Evolutionary conservation across 2,888 invertebrate species (phyloP).

Genomic region (Cheilosia urbana): DNA sequence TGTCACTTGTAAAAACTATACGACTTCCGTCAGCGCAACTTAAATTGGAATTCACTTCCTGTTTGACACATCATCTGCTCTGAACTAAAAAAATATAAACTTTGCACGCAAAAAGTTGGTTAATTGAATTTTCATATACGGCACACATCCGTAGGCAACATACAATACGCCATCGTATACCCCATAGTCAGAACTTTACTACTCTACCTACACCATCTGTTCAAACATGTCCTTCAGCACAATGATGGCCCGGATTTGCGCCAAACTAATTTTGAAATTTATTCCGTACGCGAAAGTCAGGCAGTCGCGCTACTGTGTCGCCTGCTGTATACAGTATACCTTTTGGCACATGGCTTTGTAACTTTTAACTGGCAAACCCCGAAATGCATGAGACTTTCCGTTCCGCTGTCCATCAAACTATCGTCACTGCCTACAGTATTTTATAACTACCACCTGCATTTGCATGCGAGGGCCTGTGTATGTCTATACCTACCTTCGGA

Average conservation of each 20-base stretch:
- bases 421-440: slow-evolving; percentile 12
- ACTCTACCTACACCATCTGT: slow-evolving; percentile 1
- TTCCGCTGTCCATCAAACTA: slow-evolving; percentile 23
- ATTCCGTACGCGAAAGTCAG: slow-evolving; percentile 37
- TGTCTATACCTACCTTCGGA: not conserved
- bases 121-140: slow-evolving; percentile 30
- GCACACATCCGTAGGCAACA: slow-evolving; percentile 5
- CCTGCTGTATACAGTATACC: slow-evolving; percentile 1
- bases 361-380: slow-evolving; percentile 2
- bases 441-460: not conserved
- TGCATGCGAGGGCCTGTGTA: not conserved
- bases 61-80: slow-evolving; percentile 11
- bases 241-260: slow-evolving; percentile 37
- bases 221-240: not conserved
- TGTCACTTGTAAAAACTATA: not conserved
- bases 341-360: slow-evolving; percentile 7
- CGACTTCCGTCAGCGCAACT: slow-evolving; percentile 1
- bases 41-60: slow-evolving; percentile 12
- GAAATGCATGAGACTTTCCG: slow-evolving; percentile 3
- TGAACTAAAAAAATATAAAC: not conserved
- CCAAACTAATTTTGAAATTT: slow-evolving; percentile 48
- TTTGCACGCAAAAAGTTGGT: slow-evolving; percentile 21
- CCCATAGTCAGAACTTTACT: not conserved
- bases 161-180: not conserved
- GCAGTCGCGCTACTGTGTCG: slow-evolving; percentile 8